Conservation (phyloP, 2,888 invertebrate genomes). For the Cabera pusaria region DNA sequence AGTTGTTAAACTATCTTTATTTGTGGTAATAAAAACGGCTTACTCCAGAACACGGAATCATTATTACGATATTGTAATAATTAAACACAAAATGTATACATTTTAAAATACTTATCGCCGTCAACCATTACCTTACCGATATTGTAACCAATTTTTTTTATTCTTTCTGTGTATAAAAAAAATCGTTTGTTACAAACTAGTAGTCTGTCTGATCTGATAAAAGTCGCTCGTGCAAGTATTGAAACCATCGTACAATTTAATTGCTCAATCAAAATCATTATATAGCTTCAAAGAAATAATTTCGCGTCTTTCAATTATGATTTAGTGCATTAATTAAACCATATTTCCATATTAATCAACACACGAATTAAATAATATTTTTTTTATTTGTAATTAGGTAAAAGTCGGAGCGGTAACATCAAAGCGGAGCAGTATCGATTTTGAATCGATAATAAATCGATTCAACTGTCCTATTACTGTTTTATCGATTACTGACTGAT, state of each 20-base stretch:
- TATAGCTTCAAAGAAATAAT: conserved; percentile 30
- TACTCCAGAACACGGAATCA: too few species aligned
- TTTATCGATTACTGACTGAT: conserved; percentile 32
- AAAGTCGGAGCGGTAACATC: conserved; percentile 54
- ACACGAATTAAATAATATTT: conserved; percentile 32
- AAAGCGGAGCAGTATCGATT: conserved; percentile 37
- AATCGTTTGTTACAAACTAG: too few species aligned
- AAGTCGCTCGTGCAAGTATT: too few species aligned
- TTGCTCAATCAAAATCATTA: conserved; percentile 59
- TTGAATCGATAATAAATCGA: conserved; percentile 27
- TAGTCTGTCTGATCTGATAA: too few species aligned
- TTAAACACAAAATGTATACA: too few species aligned
- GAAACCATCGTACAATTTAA: conserved; percentile 36
- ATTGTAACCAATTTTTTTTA: too few species aligned
- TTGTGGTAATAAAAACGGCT: too few species aligned
- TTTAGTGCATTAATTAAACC: conserved; percentile 52
- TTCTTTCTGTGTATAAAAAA: too few species aligned
- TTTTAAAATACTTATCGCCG: too few species aligned
- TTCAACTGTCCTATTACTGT: conserved; percentile 33
- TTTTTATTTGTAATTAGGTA: conserved; percentile 54
- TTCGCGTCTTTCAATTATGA: conserved; percentile 45
- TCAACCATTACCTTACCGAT: too few species aligned
- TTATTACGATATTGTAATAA: too few species aligned
- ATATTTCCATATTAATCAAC: conserved; percentile 56
- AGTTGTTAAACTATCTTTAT: too few species aligned